A percentile compares a stretch with the other conserved stretches of the same genome.
phyloP scores from a whole-genome alignment of 2,113 vertebrate genomes.

The Alethe diademata region DNA sequence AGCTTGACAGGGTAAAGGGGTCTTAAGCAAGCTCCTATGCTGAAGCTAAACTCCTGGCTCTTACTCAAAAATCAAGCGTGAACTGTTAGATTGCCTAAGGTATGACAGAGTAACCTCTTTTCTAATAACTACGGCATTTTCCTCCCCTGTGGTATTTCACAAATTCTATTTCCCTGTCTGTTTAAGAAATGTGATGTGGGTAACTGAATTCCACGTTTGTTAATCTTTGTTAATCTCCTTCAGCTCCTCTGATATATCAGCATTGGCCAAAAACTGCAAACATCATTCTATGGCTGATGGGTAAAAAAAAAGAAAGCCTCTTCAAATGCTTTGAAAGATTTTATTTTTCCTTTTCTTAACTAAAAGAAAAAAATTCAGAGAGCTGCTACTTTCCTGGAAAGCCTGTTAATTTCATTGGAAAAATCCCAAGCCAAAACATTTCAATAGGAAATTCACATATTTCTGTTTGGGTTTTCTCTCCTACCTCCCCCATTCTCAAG shows the following conservation, averaged over 20 bases:
- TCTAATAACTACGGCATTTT: neutral
- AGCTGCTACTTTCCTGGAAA: slow-evolving; percentile 29
- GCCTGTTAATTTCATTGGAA: slow-evolving; percentile 1
- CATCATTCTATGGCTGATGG: neutral
- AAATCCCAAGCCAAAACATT: slow-evolving; percentile 41
- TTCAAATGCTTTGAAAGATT: neutral
- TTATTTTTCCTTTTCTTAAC: neutral
- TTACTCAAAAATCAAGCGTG: neutral
- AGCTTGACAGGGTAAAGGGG: neutral
- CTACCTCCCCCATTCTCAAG: slow-evolving; percentile 34
- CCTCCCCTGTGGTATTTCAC: neutral
- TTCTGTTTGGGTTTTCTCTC: slow-evolving; percentile 29
- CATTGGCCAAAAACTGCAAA: neutral
- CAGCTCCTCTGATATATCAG: neutral
- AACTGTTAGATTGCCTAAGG: slow-evolving; percentile 11
- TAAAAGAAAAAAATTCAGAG: neutral
- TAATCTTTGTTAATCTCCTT: neutral
- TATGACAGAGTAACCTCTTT: neutral
- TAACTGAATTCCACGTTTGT: accelerated
- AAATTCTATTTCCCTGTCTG: neutral
- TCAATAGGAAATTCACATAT: slow-evolving; percentile 25
- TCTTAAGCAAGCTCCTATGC: slow-evolving; percentile 38
- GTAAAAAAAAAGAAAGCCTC: neutral
- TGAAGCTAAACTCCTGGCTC: slow-evolving; percentile 6
- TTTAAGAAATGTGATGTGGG: neutral